A percentile compares a stretch with the other conserved stretches of the same genome.
phyloP scores from a whole-genome alignment of 2,888 invertebrate genomes.

The Hybos culiciformis region DNA sequence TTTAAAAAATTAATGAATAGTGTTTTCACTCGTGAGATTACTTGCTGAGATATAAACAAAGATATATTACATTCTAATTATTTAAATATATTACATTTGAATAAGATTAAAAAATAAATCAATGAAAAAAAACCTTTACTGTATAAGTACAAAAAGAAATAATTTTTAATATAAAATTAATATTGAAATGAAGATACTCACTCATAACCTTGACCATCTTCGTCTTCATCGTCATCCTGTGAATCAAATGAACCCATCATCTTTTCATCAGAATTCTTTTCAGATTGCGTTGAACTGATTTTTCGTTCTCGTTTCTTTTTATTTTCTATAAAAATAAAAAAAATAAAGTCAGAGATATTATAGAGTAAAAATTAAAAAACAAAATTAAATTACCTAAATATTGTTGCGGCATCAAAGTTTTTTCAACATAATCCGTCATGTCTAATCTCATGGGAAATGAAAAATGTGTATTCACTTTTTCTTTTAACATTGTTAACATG shows the following conservation, averaged over 20 bases:
- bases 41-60: too few relatives aligned
- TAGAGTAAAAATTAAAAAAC: neutral
- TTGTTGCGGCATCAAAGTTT: conserved; percentile 80
- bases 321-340: conserved; percentile 35
- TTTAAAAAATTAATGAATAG: conserved; percentile 1
- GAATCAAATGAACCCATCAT: conserved; percentile 4
- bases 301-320: conserved; percentile 41
- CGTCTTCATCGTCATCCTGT: conserved; percentile 17
- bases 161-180: conserved; percentile 2
- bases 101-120: too few relatives aligned
- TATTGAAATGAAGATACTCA: conserved; percentile 35
- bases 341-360: neutral
- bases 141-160: too few relatives aligned
- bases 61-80: too few relatives aligned
- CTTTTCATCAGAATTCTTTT: conserved; percentile 12
- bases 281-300: conserved; percentile 13
- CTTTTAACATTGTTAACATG: conserved; percentile 94
- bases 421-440: conserved; percentile 91
- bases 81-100: too few relatives aligned
- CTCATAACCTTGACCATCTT: conserved; percentile 51
- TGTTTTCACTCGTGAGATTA: too few relatives aligned
- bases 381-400: conserved; percentile 47
- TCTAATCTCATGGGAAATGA: conserved; percentile 86
- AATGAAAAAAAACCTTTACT: too few relatives aligned
- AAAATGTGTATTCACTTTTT: conserved; percentile 94